phyloP scores from a whole-genome alignment of 1,140 invertebrate genomes.

The Cataglyphis hispanica region DNA sequence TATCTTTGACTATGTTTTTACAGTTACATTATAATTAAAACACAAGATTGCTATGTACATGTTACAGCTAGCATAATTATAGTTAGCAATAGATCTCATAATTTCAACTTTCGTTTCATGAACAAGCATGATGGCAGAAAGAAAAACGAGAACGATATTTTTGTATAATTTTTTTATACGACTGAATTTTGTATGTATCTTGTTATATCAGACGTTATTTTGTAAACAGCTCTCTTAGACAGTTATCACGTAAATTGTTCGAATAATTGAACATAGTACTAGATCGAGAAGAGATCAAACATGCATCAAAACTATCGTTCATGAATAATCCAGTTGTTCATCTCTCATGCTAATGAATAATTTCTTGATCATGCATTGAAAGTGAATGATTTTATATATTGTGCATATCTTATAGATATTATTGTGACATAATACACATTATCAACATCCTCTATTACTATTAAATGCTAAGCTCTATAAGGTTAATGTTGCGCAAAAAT shows the following conservation, averaged over 20 bases:
- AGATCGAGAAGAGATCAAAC: slow-evolving; percentile 35
- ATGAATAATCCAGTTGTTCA: slow-evolving; percentile 53
- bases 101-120: neutral
- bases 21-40: neutral
- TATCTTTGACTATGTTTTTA: slow-evolving; percentile 10
- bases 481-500: neutral
- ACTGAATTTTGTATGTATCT: slow-evolving; percentile 5
- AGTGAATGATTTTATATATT: slow-evolving; percentile 24
- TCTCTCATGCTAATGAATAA: slow-evolving; percentile 48
- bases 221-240: neutral
- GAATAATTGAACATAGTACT: neutral
- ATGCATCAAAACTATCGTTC: slow-evolving; percentile 10
- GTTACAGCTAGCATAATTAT: slow-evolving; percentile 13
- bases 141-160: slow-evolving; percentile 28
- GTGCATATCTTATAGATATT: slow-evolving; percentile 29
- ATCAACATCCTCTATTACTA: slow-evolving; percentile 28
- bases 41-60: neutral
- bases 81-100: slow-evolving; percentile 33
- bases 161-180: slow-evolving; percentile 15
- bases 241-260: neutral
- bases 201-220: neutral
- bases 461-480: slow-evolving; percentile 30
- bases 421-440: slow-evolving; percentile 11
- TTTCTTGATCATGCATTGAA: slow-evolving; percentile 57
- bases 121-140: neutral